A percentile compares a stretch with the other conserved stretches of the same genome.
phyloP scores from a whole-genome alignment of 2,888 invertebrate species.

The Papilio elwesi region DNA sequence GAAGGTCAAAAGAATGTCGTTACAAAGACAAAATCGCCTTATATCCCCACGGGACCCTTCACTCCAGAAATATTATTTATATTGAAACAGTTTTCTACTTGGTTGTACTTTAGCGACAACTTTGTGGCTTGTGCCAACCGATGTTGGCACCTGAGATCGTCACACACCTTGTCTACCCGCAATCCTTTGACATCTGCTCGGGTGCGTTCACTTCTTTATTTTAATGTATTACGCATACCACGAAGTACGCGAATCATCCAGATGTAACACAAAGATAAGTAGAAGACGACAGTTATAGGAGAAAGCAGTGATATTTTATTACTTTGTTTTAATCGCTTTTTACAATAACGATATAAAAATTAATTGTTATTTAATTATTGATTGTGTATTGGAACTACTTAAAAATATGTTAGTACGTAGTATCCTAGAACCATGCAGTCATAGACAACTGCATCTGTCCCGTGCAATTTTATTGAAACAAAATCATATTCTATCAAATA shows the following conservation, averaged over 20 bases:
- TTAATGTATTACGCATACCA: slow-evolving; percentile 37
- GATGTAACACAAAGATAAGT: slow-evolving; percentile 35
- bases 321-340: not conserved
- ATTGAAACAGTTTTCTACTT: slow-evolving; percentile 43
- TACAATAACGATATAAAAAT: too few species aligned
- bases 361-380: too few species aligned
- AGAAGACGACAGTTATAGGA: slow-evolving; percentile 11
- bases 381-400: too few species aligned
- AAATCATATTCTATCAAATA: too few species aligned
- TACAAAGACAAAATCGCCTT: not conserved
- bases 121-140: slow-evolving; percentile 75
- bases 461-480: too few species aligned
- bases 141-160: slow-evolving; percentile 67
- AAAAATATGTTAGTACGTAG: not conserved
- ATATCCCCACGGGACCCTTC: too few species aligned
- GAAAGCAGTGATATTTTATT: slow-evolving; percentile 27
- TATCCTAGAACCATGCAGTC: not conserved
- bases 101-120: slow-evolving; percentile 63
- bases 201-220: slow-evolving; percentile 39
- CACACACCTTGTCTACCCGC: slow-evolving; percentile 73
- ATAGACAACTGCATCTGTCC: not conserved
- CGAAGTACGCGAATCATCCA: slow-evolving; percentile 22
- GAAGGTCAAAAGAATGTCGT: not conserved
- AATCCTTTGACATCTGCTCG: slow-evolving; percentile 76
- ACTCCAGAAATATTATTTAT: not conserved